These are phyloP conservation scores for Euphydryas editha DNA, from an alignment of 2,888 invertebrate species.

Conservation along the genomic window DNA sequence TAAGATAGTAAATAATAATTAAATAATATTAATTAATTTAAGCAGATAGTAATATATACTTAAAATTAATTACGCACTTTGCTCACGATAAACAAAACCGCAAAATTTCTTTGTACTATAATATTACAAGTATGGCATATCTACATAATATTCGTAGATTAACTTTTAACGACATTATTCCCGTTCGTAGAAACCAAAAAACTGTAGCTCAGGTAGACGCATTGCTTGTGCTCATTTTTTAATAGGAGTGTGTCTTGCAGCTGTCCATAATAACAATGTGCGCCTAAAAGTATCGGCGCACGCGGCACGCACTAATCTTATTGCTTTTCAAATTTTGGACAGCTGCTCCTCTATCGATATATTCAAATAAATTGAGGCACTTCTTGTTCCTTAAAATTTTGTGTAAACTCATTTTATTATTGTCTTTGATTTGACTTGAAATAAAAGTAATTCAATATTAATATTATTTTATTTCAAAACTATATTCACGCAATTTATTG, in stretches of 20 bases:
- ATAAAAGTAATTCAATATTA: too few relatives aligned
- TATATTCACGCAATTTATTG: too few relatives aligned
- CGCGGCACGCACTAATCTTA: slow-evolving; percentile 61
- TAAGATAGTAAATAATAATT: too few relatives aligned
- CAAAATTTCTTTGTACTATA: not conserved
- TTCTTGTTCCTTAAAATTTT: slow-evolving; percentile 16
- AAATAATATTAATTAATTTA: too few relatives aligned
- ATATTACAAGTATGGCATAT: not conserved
- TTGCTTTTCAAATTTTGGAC: slow-evolving; percentile 56
- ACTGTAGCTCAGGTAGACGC: slow-evolving; percentile 58
- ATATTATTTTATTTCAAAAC: too few relatives aligned
- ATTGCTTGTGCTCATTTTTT: slow-evolving; percentile 52
- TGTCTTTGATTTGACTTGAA: too few relatives aligned
- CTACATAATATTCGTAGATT: slow-evolving; percentile 1
- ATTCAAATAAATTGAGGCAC: slow-evolving; percentile 38
- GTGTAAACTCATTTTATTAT: not conserved
- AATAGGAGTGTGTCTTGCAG: slow-evolving; percentile 63
- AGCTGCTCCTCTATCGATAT: slow-evolving; percentile 55
- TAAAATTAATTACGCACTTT: not conserved
- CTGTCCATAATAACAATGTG: slow-evolving; percentile 72
- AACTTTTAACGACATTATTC: slow-evolving; percentile 13
- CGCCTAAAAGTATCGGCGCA: slow-evolving; percentile 59
- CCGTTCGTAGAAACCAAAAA: slow-evolving; percentile 54
- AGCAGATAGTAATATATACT: too few relatives aligned
- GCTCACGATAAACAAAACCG: not conserved